Base-by-base conservation (phyloP, 2,888 invertebrate species). In the Lithophane socia region DNA sequence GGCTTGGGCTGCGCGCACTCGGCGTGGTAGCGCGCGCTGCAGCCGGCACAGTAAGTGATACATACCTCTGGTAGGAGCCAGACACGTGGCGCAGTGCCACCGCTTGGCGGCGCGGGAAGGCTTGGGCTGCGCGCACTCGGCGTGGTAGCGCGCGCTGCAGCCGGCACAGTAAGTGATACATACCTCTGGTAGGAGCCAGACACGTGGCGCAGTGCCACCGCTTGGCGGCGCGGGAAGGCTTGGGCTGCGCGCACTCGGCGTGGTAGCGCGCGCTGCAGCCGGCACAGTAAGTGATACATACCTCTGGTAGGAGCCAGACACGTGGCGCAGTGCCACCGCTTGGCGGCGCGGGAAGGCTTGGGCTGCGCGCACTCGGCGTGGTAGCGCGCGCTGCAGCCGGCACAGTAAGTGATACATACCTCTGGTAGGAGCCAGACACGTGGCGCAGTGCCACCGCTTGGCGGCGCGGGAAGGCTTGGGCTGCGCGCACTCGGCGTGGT, bases 71-170 rank as follows among this genome's bases (percentile, higher is more conserved):
- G 85, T 29, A 64, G 89, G 89, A 12, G 76, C 78, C 1, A 89
- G 96, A 90, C 97, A 97, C 89, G 93, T 93, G 87, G 95, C 95
- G 93, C 97, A 97, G 91, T 94, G 94, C 95, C 97, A 96, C 86
- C 97, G 94, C 92, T 94, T 92, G 86, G 96, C 95, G 88, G 94
- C 90, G 89, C 96, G 94, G 85, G 85, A 0, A 97, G 97, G 16
- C 97, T 97, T 65, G 97, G 97, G 64, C 97, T 1, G 94, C 64
- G 93, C 94, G 93, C 99, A 99, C 92, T 98, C 98, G 71, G 97
- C 94, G 94, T 99, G 99, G 94, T 97, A 98, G 84, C 97, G 95
- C 72, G 95, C 94, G 5, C 94, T 92, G 94, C 98, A 98, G 29
- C 94, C 93, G 71, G 97, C 97, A 91, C 98, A 98, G 77, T 44